phyloP scores from a whole-genome alignment of 2,888 invertebrate species.

The Eupeodes latifasciatus region DNA sequence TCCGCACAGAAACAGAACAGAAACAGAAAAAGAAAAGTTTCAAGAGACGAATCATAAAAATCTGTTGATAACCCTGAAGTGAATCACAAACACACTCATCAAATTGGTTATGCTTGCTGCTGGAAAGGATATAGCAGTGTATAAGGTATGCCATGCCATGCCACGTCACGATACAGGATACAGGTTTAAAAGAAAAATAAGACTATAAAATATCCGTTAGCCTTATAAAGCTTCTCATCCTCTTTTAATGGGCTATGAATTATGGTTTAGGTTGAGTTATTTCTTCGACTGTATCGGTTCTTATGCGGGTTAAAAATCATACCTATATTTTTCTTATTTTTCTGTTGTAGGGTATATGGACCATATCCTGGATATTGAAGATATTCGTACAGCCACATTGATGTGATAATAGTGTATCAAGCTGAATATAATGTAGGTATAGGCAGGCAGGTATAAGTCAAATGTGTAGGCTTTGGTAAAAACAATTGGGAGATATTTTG shows the following conservation, averaged over 20 bases:
- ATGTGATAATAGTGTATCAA: neutral
- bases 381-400: neutral
- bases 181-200: conserved; percentile 25
- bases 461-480: no score
- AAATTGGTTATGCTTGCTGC: neutral
- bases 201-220: conserved; percentile 31
- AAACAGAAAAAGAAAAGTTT: neutral
- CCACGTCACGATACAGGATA: neutral
- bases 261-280: conserved; percentile 41
- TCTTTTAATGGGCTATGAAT: conserved; percentile 34
- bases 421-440: neutral
- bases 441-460: no score
- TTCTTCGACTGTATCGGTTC: conserved; percentile 13
- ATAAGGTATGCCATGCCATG: neutral
- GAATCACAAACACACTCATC: conserved; percentile 27
- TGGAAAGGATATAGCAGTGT: neutral
- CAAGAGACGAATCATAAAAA: conserved; percentile 35
- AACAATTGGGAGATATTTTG: no score
- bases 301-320: conserved; percentile 4
- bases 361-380: neutral
- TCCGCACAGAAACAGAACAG: neutral
- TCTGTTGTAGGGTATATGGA: neutral
- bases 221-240: conserved; percentile 18
- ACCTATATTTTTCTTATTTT: conserved; percentile 6
- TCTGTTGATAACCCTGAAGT: conserved; percentile 45